phyloP scores from a whole-genome alignment of 2,113 vertebrate genomes.

The Aphyosemion australe region DNA sequence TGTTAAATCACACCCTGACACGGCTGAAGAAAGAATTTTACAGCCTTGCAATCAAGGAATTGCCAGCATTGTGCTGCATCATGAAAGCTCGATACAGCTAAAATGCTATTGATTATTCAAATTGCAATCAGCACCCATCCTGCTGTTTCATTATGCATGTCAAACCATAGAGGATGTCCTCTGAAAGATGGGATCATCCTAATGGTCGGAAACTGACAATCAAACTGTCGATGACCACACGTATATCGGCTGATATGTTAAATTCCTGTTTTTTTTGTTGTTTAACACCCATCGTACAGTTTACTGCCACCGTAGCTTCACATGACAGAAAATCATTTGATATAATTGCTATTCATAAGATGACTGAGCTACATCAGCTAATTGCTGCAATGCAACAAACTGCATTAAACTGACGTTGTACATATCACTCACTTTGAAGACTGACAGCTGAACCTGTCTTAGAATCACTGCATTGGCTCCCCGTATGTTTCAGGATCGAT shows the following conservation, averaged over 20 bases:
- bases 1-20: slow-evolving; percentile 2
- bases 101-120: slow-evolving; percentile 44
- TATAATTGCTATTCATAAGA: slow-evolving; percentile 17
- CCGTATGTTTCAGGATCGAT: no score
- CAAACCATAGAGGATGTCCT: slow-evolving; percentile 20
- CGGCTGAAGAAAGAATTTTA: slow-evolving; percentile 14
- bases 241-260: not conserved
- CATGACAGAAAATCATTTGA: slow-evolving; percentile 17
- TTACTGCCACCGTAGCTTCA: no score
- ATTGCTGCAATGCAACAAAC: slow-evolving; percentile 7
- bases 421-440: no score
- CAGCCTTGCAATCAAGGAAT: slow-evolving; percentile 17
- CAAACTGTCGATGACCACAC: not conserved
- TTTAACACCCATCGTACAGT: no score
- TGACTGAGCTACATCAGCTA: slow-evolving; percentile 8
- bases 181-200: slow-evolving; percentile 15
- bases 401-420: no score
- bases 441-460: not conserved
- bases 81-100: slow-evolving; percentile 24
- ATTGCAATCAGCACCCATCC: slow-evolving; percentile 31
- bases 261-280: not conserved
- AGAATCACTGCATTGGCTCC: no score
- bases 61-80: slow-evolving; percentile 30
- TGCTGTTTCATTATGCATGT: slow-evolving; percentile 44
- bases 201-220: slow-evolving; percentile 4